Evolutionary conservation across 2,888 invertebrate genomes (phyloP), one percentile per base, ranked within the genome.

Genomic region (Subacronicta megacephala): DNA sequence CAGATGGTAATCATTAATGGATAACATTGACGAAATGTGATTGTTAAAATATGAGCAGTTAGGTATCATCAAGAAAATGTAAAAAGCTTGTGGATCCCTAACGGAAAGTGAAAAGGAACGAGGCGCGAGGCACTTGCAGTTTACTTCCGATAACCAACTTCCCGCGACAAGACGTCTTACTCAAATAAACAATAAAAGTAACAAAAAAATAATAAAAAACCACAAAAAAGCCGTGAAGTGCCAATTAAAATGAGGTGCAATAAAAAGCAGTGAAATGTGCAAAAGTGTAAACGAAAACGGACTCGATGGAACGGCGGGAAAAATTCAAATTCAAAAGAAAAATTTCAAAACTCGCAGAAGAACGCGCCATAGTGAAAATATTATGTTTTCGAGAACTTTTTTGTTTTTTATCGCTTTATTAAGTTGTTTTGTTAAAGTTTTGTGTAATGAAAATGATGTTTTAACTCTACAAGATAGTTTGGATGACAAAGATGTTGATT

Each of bases 91-190:
- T 33, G 72, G 78, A 77, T 55, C 78, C 62, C 74, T 38, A 71
- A 74, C 74, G 58, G 77, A 93, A 92, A 93, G 93, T 92, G 92
- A 93, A 92, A 92, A 89, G 88, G 78, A 81, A 83, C 84, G 82
- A 70, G 67, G 74, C 66, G 70, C 72, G 68, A 69, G 62, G 74
- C 79, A 70, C 62, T 52, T 75, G 69, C 74, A 80, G 76, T 73
- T 87, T 90, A 92, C 92, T 92, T 93, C 92, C 92, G 90, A 90
- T 85, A 82, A 75, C 75, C 64, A 64, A 75, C 82, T 82, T 84
- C 83, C 78, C 85, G 89, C 87, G 89, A 56, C 43, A 72, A 81
- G 90, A 90, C 92, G 92, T 89, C 72, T 81, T 64, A 64, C 57
- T 51, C 55, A 53, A 62, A 60, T 53, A 65, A 72, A 69, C 66